A percentile compares a stretch with the other conserved stretches of the same genome.
phyloP scores from a whole-genome alignment of 2,113 vertebrate genomes.

The Pterocles orientalis region DNA sequence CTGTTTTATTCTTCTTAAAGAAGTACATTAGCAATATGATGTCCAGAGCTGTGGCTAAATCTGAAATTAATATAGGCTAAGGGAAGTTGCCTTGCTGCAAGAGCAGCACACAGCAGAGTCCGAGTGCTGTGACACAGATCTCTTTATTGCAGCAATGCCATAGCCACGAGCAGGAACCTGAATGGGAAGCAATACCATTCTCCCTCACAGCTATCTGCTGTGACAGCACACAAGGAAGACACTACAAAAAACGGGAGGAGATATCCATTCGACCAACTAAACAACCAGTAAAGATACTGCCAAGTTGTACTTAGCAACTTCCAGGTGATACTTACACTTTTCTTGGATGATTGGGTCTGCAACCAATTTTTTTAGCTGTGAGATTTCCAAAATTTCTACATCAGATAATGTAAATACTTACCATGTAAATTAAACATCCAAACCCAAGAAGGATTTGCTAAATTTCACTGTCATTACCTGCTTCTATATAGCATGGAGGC shows the following conservation, averaged over 20 bases:
- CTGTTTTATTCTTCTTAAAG: neutral
- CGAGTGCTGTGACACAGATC: neutral
- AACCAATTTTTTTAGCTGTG: neutral
- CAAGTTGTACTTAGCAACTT: neutral
- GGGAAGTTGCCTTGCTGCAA: neutral
- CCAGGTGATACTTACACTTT: neutral
- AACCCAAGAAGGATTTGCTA: neutral
- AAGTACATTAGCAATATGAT: neutral
- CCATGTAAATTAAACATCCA: neutral
- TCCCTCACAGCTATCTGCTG: neutral
- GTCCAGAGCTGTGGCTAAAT: neutral
- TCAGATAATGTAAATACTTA: neutral
- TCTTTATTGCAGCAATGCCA: neutral
- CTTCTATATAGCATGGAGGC: neutral
- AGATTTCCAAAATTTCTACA: neutral
- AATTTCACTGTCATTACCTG: neutral
- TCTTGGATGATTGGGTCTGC: neutral
- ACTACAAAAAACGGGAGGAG: neutral
- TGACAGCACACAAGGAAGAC: neutral
- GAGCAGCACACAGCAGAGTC: neutral
- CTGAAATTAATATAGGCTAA: neutral
- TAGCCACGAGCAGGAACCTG: neutral
- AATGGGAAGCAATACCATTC: neutral
- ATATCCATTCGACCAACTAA: neutral
- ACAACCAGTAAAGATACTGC: neutral